Conservation (phyloP, 2,797 vertebrate species). For the Alauda arvensis region DNA sequence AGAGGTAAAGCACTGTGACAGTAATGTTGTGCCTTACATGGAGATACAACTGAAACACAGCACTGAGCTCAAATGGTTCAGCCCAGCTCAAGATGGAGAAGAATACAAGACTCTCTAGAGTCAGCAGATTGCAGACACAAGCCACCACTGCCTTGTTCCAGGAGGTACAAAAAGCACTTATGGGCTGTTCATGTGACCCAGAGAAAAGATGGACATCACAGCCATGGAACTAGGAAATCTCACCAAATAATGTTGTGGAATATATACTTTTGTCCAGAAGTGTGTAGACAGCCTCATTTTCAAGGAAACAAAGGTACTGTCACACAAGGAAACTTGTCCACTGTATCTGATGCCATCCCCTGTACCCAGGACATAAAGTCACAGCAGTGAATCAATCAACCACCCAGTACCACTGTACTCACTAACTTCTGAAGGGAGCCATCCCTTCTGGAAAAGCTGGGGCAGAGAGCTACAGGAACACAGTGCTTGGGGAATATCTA, state of each 20-base stretch:
- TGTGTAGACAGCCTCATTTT: neutral
- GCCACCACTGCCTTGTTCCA: rapidly evolving
- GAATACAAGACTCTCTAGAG: neutral
- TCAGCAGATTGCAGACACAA: neutral
- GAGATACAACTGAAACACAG: neutral
- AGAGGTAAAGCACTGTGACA: neutral
- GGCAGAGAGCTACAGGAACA: neutral
- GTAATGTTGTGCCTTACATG: neutral
- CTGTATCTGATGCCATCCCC: neutral
- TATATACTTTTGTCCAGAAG: neutral
- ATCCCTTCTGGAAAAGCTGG: neutral
- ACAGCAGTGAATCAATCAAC: neutral
- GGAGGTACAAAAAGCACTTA: neutral
- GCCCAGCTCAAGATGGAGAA: neutral
- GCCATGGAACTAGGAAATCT: neutral
- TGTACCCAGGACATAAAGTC: neutral
- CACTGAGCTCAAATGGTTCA: neutral
- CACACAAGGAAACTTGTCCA: neutral
- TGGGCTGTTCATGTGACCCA: neutral
- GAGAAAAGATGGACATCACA: neutral
- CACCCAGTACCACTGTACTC: neutral
- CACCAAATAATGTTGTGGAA: neutral
- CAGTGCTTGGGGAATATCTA: neutral
- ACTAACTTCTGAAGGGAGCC: neutral
- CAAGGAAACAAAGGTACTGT: neutral